A percentile compares a stretch with the other conserved stretches of the same genome.
phyloP scores from a whole-genome alignment of 2,113 vertebrate genomes.

The Tyrannus savana region DNA sequence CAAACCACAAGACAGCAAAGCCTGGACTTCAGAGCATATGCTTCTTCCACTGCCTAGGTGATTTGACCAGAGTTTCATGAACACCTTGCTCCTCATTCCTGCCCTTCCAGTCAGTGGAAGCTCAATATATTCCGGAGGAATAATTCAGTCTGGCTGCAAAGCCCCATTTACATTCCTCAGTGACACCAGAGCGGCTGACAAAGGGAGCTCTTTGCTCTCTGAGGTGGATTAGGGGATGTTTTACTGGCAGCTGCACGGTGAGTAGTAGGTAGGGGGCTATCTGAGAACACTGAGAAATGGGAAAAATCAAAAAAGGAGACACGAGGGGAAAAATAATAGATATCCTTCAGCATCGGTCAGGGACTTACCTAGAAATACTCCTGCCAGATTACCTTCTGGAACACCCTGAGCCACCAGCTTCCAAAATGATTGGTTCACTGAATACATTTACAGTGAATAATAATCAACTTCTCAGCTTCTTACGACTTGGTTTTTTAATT shows the following conservation, averaged over 20 bases:
- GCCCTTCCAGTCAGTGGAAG: neutral
- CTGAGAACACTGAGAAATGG: neutral
- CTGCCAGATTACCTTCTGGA: neutral
- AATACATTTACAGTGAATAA: neutral
- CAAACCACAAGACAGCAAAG: neutral
- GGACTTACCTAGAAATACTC: neutral
- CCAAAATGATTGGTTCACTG: neutral
- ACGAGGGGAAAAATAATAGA: neutral
- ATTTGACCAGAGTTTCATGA: neutral
- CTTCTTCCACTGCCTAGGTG: neutral
- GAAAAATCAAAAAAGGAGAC: neutral
- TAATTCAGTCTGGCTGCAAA: neutral
- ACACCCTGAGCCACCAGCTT: neutral
- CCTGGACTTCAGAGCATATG: fast-evolving
- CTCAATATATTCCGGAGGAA: neutral
- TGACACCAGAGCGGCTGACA: neutral
- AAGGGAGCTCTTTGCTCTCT: neutral
- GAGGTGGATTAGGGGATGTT: neutral
- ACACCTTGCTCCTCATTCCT: neutral
- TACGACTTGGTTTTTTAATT: neutral
- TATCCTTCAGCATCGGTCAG: neutral
- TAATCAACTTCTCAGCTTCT: neutral
- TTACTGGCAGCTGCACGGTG: neutral
- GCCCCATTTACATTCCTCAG: neutral
- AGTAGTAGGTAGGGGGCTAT: neutral